Conservation (phyloP, 2,113 vertebrate genomes). For the Sorex fumeus region DNA sequence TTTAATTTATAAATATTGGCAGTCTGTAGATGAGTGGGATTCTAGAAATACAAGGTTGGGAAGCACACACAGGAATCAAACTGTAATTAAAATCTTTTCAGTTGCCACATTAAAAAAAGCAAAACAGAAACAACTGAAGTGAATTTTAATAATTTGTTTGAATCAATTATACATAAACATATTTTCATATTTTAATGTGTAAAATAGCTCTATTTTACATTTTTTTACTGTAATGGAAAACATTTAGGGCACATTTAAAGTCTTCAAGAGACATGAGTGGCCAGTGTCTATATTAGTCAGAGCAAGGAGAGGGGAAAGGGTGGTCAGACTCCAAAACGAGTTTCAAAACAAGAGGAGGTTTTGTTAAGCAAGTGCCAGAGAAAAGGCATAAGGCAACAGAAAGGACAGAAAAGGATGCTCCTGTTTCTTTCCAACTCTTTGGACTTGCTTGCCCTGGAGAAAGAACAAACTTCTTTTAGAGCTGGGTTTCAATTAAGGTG, state of each 20-base stretch:
- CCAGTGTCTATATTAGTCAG: neutral
- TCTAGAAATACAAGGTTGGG: neutral
- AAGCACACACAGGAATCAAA: neutral
- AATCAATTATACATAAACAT: neutral
- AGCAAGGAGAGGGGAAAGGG: too few relatives aligned
- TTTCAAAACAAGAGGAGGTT: neutral
- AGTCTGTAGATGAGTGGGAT: too few relatives aligned
- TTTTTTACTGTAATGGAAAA: neutral
- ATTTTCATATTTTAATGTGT: neutral
- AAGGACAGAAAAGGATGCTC: neutral
- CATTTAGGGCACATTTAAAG: neutral
- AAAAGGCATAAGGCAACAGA: neutral
- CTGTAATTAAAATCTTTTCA: neutral
- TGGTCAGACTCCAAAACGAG: neutral
- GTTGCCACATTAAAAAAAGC: neutral
- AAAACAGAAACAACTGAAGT: neutral
- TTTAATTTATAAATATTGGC: too few relatives aligned
- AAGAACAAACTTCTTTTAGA: neutral
- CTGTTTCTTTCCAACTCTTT: neutral
- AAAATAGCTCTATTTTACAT: neutral
- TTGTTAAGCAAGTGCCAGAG: neutral
- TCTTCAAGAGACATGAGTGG: neutral
- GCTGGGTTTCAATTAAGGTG: neutral
- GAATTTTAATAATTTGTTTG: neutral
- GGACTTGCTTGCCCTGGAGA: neutral